Base-by-base conservation (phyloP, 1,140 invertebrate species). In the Megathymus violae region DNA sequence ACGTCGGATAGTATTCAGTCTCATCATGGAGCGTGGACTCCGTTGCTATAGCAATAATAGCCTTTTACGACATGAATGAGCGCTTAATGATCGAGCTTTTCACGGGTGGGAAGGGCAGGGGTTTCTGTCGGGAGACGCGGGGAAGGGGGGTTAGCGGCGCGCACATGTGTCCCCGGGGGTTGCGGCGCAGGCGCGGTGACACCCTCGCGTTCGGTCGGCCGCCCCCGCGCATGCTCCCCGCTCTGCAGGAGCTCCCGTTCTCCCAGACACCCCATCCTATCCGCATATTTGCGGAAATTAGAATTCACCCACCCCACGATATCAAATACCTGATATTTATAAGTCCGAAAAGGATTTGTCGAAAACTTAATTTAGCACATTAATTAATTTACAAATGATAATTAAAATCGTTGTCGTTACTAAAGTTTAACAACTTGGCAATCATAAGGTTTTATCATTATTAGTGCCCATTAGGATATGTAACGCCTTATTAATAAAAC, bases 261-360 rank as follows among this genome's bases (percentile, higher is more conserved):
- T 65, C 36, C 51, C 67, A 65, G 71, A 78, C 74, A 82, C 75
- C 78, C 82, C 76, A 76, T 69, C 67, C 69, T 74, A 66, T 69
- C 69, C 71, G 71, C 71, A 81, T 85, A 85, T 90, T 85, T 83
- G 80, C 85, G 83, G 80, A 88, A 85, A 88, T 90, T 87, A 74
- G 78, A 83, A 80, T 80, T 78, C 76, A 78, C n/a, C n/a, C n/a
- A n/a, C n/a, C 65, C 71, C 66, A 69, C 60, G 58, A 78, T 69
- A 70, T 75, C 69, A 64, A 74, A 67, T 64, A 54, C 54, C 50
- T 48, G 40, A 44, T 67, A 66, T 63, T 66, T 62, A 62, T 67
- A 68, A 64, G 51, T 67, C 68, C 62, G 41, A 67, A 62, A 71
- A 71, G 48, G 48, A 56, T 51, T 51, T 62, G 67, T 64, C 62